Conservation (phyloP, 2,888 invertebrate genomes). For the Dynastes maya region DNA sequence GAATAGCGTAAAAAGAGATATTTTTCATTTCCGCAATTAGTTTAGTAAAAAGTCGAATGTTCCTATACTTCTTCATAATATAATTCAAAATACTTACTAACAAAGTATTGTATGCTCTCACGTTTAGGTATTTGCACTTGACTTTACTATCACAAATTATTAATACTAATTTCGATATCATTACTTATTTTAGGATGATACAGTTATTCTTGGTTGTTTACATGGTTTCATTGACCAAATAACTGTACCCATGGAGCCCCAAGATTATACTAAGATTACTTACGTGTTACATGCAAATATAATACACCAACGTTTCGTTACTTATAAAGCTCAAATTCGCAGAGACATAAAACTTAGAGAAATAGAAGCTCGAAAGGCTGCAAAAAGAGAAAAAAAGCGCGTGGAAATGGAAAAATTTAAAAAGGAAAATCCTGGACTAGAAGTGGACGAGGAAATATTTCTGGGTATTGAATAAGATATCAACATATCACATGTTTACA, state of each 20-base stretch:
- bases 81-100: no score
- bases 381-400: slow-evolving; percentile 72
- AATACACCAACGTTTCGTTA: slow-evolving; percentile 71
- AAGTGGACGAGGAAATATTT: slow-evolving; percentile 75
- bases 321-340: slow-evolving; percentile 76
- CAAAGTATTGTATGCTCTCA: no score
- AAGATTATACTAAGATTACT: slow-evolving; percentile 70
- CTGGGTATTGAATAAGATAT: slow-evolving; percentile 71
- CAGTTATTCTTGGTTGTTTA: slow-evolving; percentile 73
- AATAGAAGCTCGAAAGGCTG: slow-evolving; percentile 72
- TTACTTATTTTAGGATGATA: slow-evolving; percentile 64
- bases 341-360: slow-evolving; percentile 75
- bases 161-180: no score
- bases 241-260: slow-evolving; percentile 69
- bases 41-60: no score
- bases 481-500: background rate
- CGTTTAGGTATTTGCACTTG: no score
- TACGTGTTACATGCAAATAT: slow-evolving; percentile 68
- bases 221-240: slow-evolving; percentile 74
- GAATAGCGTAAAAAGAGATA: background rate
- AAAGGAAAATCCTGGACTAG: slow-evolving; percentile 74
- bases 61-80: no score
- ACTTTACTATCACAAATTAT: no score
- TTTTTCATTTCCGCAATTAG: no score
- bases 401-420: slow-evolving; percentile 75